Evolutionary conservation across 2,113 vertebrate genomes (phyloP).

Genomic region (Equus przewalskii): DNA sequence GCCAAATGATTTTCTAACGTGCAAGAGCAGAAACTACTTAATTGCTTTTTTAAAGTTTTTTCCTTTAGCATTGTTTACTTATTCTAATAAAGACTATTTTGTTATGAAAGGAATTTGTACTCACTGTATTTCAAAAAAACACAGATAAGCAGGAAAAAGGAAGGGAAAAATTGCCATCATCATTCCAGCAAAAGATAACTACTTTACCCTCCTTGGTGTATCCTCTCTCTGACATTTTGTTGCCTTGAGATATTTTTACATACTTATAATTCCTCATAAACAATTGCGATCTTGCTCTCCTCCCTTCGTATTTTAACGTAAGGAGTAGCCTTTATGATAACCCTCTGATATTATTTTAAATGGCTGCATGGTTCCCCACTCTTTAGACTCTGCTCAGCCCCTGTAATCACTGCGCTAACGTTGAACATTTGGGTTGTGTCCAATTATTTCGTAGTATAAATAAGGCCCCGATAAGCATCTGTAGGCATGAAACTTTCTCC

Average conservation of each 20-base stretch:
- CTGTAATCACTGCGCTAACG: background rate
- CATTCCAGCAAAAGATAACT: background rate
- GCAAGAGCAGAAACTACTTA: constrained; percentile 46
- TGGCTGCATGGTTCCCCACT: background rate
- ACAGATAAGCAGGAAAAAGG: background rate
- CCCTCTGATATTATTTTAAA: constrained; percentile 45
- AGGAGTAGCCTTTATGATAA: background rate
- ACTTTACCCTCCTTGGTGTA: background rate
- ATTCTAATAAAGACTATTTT: constrained; percentile 60
- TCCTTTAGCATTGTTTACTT: constrained; percentile 14
- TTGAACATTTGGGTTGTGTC: background rate
- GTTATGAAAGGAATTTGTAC: constrained; percentile 25
- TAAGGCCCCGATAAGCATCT: constrained; percentile 54
- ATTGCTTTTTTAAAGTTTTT: constrained; percentile 58
- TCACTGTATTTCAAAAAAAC: constrained; percentile 38
- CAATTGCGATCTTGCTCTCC: background rate
- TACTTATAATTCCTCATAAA: constrained; percentile 48
- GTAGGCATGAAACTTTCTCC: constrained; percentile 15
- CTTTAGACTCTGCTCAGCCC: background rate
- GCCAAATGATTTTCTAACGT: background rate
- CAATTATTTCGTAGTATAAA: constrained; percentile 57
- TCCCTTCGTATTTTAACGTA: constrained; percentile 3
- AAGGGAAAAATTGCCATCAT: constrained; percentile 31
- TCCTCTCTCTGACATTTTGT: constrained; percentile 38
- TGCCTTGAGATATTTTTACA: constrained; percentile 54